Evolutionary conservation across 2,797 vertebrate genomes (phyloP).

Genomic region (Austrolebias charrua): DNA sequence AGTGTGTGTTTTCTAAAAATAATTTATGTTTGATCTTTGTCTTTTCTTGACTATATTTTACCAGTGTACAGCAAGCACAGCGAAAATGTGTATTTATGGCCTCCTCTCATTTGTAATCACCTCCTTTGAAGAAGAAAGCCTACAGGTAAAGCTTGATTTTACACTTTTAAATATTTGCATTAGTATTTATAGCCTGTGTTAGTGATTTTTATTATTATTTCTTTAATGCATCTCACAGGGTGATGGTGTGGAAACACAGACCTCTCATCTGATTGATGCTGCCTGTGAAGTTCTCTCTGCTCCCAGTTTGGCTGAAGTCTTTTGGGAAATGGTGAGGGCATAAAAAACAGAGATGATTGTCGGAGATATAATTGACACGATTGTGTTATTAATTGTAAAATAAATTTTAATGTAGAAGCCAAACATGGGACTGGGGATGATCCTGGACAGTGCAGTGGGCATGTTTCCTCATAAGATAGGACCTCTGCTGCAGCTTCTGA

Average conservation of each 20-base stretch:
- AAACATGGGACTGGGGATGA: constrained; percentile 90
- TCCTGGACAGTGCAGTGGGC: constrained; percentile 93
- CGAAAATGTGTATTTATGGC: constrained; percentile 94
- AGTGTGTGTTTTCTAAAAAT: neutral
- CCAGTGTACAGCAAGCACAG: constrained; percentile 94
- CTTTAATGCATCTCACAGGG: constrained; percentile 28
- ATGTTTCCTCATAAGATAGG: constrained; percentile 93
- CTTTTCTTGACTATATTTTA: constrained; percentile 8
- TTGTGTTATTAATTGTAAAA: neutral
- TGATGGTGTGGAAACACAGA: constrained; percentile 49
- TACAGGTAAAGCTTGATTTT: constrained; percentile 82
- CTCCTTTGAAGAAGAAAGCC: constrained; percentile 92
- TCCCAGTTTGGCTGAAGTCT: constrained; percentile 92
- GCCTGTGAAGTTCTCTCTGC: constrained; percentile 94
- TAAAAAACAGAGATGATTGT: neutral
- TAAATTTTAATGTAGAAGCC: constrained; percentile 82
- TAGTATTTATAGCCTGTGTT: neutral
- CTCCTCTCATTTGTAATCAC: constrained; percentile 95
- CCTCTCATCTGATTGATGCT: constrained; percentile 88
- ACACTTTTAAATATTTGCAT: neutral
- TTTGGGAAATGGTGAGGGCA: constrained; percentile 94
- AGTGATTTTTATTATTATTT: neutral
- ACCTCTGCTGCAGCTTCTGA: constrained; percentile 91
- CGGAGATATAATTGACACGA: neutral
- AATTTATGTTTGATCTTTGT: neutral